Conservation (phyloP, 2,888 invertebrate genomes). For the Linnaemya vulpina region DNA sequence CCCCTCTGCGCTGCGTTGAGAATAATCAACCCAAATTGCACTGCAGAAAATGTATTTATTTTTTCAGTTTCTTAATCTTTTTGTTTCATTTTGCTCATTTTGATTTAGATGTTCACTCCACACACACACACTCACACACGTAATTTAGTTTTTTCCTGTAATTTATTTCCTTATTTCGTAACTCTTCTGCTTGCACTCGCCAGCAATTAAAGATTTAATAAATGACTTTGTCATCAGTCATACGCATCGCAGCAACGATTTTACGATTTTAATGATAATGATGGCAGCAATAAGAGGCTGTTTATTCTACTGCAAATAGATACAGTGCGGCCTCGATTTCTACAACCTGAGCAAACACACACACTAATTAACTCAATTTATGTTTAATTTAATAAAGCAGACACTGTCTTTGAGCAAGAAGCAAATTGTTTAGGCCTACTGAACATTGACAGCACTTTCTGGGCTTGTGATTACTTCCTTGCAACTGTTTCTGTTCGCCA, state of each 20-base stretch:
- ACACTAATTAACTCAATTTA: no score
- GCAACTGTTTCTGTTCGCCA: no score
- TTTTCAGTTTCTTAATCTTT: no score
- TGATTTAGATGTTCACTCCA: conserved; percentile 52
- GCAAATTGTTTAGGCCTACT: no score
- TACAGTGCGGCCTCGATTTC: neutral
- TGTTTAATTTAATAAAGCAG: no score
- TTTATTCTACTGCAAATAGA: neutral
- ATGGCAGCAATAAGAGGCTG: neutral
- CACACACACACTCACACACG: conserved; percentile 1
- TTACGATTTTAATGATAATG: conserved; percentile 22
- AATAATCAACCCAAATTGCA: conserved; percentile 46
- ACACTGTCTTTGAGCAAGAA: no score
- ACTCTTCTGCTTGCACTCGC: conserved; percentile 39
- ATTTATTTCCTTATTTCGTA: conserved; percentile 22
- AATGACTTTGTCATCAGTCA: conserved; percentile 73
- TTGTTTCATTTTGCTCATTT: neutral
- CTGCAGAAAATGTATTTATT: conserved; percentile 15
- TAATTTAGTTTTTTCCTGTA: conserved; percentile 40
- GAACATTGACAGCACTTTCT: no score
- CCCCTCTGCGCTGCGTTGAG: conserved; percentile 1
- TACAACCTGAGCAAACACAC: no score
- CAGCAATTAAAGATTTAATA: conserved; percentile 73
- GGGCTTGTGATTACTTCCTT: no score
- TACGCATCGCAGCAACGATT: conserved; percentile 22